Evolutionary conservation across 1,140 invertebrate species (phyloP), one percentile per base, ranked within the genome.

Genomic region (Scaptomyza montana): DNA sequence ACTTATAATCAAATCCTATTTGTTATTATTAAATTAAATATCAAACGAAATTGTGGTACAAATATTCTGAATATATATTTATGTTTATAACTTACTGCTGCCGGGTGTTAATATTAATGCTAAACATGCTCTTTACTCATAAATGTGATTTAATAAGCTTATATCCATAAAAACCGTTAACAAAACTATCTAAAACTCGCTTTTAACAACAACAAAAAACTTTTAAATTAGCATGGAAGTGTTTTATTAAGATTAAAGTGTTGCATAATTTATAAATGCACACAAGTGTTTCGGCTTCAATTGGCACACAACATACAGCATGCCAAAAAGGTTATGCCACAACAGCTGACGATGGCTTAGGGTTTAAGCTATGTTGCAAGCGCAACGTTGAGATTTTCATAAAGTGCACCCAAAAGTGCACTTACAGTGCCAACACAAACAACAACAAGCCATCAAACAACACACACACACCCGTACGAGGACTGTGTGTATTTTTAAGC

Each of bases 321-420:
- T 25, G 16, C 8, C 53, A 65, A 45, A 2, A 5, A 46, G 45
- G 59, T 36, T 49, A 45, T 13, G 39, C 39, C 19, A 41, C 12
- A 6, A 9, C 28, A 49, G 46, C 33, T 33, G 66, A 46, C 57
- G 65, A 46, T 63, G 67, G 70, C 43, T 66, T 67, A 67, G 60
- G 63, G 55, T 50, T 51, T 61, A 61, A 61, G 56, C 50, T 74
- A 63, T 74, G 79, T 68, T 66, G 60, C 73, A 62, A 63, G 74
- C 56, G 53, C 67, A 89, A 79, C 69, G 73, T 56, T 43, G 39
- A 77, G 54, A 76, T 55, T 33, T 53, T 55, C 5, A 36, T 59
- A 70, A 72, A 80, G 84, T 81, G 84, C 67, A 84, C 69, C 82
- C 82, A 78, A 87, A 86, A 87, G 82, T 86, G 82, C 84, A 89